Conservation (phyloP, 2,113 vertebrate species). For the Phrynosoma platyrhinos region DNA sequence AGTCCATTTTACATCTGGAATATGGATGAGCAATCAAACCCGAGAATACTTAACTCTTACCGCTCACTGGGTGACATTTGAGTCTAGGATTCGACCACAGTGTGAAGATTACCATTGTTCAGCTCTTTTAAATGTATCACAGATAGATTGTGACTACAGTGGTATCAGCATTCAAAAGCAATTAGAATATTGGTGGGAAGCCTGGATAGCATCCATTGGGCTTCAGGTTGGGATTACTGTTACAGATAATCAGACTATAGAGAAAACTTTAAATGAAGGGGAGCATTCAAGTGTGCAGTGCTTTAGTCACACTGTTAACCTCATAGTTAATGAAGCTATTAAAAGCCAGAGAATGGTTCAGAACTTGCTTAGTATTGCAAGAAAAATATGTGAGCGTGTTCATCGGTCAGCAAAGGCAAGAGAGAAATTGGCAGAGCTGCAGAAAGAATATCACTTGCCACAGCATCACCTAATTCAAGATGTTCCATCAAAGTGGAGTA, state of each 20-base stretch:
- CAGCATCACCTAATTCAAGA: slow-evolving; percentile 93
- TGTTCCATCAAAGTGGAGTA: slow-evolving; percentile 92
- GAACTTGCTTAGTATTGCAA: slow-evolving; percentile 91
- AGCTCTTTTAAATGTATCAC: slow-evolving; percentile 91
- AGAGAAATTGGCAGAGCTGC: slow-evolving; percentile 90
- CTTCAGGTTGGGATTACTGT: slow-evolving; percentile 94
- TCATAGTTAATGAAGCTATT: slow-evolving; percentile 95
- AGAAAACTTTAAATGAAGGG: slow-evolving; percentile 87
- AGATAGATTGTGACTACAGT: slow-evolving; percentile 91
- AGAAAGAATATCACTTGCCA: slow-evolving; percentile 86
- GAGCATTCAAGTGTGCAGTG: slow-evolving; percentile 89
- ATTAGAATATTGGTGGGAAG: slow-evolving; percentile 94
- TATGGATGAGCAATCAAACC: slow-evolving; percentile 96
- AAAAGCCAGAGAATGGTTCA: slow-evolving; percentile 98
- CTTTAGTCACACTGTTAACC: slow-evolving; percentile 92
- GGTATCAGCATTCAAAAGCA: slow-evolving; percentile 91
- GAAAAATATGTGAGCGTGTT: slow-evolving; percentile 95
- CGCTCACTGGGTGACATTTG: slow-evolving; percentile 94
- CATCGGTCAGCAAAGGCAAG: slow-evolving; percentile 90
- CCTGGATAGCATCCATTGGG: slow-evolving; percentile 91
- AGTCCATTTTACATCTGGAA: slow-evolving; percentile 93
- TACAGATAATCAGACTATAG: slow-evolving; percentile 88
- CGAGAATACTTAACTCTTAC: slow-evolving; percentile 94
- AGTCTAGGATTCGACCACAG: slow-evolving; percentile 86
- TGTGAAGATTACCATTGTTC: slow-evolving; percentile 94